Evolutionary conservation across 2,113 vertebrate genomes (phyloP).

Genomic region (Macquaria australasica): DNA sequence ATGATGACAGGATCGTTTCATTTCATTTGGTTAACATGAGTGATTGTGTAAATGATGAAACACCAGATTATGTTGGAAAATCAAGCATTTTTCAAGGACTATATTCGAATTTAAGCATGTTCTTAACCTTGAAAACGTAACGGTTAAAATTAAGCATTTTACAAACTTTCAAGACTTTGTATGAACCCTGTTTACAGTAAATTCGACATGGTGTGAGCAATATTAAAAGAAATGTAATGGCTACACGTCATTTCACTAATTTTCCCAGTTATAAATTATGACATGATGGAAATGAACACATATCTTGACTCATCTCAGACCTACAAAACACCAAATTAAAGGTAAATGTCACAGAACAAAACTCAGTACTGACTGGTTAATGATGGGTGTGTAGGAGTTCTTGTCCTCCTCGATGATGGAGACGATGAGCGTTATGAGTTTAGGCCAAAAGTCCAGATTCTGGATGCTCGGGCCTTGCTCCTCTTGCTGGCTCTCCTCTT

Average conservation of each 20-base stretch:
- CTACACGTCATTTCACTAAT: neutral
- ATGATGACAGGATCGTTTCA: too few relatives aligned
- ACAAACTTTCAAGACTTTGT: too few relatives aligned
- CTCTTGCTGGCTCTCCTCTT: constrained; percentile 81
- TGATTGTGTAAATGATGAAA: too few relatives aligned
- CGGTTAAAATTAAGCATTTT: too few relatives aligned
- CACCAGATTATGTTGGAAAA: too few relatives aligned
- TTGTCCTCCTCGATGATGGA: constrained; percentile 99
- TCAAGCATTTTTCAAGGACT: too few relatives aligned
- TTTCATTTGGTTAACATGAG: too few relatives aligned
- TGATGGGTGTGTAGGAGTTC: constrained; percentile 92
- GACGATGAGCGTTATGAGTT: constrained; percentile 98
- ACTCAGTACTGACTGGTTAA: constrained; percentile 91
- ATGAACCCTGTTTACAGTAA: neutral
- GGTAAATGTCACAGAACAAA: neutral
- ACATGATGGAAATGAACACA: neutral
- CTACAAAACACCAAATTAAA: too few relatives aligned
- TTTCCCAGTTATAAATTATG: neutral
- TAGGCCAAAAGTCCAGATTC: constrained; percentile 98
- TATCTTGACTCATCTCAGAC: neutral
- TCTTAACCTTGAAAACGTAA: too few relatives aligned
- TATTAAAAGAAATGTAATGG: neutral
- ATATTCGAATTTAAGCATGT: too few relatives aligned
- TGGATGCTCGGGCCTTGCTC: constrained; percentile 95
- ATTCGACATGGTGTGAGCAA: neutral